phyloP scores from a whole-genome alignment of 2,113 vertebrate species.

The Rutilus rutilus region DNA sequence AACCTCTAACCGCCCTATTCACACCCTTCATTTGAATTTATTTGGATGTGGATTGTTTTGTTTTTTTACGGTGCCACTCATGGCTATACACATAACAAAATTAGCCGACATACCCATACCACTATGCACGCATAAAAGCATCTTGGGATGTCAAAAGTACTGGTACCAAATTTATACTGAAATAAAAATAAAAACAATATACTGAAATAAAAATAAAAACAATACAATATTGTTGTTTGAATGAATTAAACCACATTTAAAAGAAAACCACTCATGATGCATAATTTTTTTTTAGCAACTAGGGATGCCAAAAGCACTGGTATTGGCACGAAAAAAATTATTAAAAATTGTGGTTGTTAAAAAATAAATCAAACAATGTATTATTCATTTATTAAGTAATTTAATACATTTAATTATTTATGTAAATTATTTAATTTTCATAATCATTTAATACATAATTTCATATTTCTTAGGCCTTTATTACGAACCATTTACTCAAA shows the following conservation, averaged over 20 bases:
- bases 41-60: conserved; percentile 28
- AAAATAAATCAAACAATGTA: neutral
- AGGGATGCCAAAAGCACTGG: neutral
- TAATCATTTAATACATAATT: neutral
- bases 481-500: neutral
- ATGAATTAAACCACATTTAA: neutral
- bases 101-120: neutral
- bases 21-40: conserved; percentile 62
- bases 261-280: neutral
- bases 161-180: neutral
- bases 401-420: neutral
- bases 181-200: neutral
- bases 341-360: too few species aligned
- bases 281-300: neutral
- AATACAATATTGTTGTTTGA: neutral
- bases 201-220: neutral
- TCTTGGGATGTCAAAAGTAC: neutral
- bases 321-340: neutral
- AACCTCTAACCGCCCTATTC: conserved; percentile 78
- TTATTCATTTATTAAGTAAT: neutral
- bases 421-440: neutral
- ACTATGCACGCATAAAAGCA: neutral
- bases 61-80: neutral
- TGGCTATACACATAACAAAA: neutral
- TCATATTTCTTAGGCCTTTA: neutral